Base-by-base conservation (phyloP, 2,113 vertebrate species). In the Recurvirostra avosetta region DNA sequence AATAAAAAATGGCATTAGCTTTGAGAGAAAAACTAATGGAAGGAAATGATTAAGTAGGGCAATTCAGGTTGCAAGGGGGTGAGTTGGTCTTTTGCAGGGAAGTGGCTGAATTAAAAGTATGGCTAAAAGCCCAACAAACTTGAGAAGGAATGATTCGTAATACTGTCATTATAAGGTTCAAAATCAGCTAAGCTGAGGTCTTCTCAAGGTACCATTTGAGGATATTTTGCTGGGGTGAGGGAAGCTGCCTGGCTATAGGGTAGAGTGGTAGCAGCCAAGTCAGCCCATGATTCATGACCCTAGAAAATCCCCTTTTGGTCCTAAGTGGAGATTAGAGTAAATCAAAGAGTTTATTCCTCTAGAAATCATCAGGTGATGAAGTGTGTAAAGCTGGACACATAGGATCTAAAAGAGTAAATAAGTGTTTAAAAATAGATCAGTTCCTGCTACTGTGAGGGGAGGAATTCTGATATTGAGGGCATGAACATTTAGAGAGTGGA, bases 351-450 rank as follows among this genome's bases (percentile, higher is more conserved):
- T 92, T 89, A 87, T 87, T 96, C 12, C 52, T 82, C 66, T 94
- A 74, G 62, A 95, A 94, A 58, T 79, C 49, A 92, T 88, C 53
- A 79, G 70, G 62, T 91, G 58, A 87, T 92, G 59, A 96, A 85
- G 43, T 74, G 34, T 85, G 32, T 82, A 91, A 87, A 91, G 36
- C 43, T 90, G 87, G 84, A 87, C 70, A 66, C 45, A 27, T 6
- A 76, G 5, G 8, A 68, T 61, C 66, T 82, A 43, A 50, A 82
- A 82, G 36, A 85, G 71, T 90, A 96, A 94, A 93, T 61, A 74
- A 30, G 40, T 75, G 25, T 73, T 75, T 93, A 76, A 85, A 95
- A 95, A 90, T 91, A 91, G 77, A 58, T 82, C 52, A 11, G 36
- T 81, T 92, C 43, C 47, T 87, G 61, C 34, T 87, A 29, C 56